Conservation (phyloP, 2,113 vertebrate species). For the Hemichromis elongatus region DNA sequence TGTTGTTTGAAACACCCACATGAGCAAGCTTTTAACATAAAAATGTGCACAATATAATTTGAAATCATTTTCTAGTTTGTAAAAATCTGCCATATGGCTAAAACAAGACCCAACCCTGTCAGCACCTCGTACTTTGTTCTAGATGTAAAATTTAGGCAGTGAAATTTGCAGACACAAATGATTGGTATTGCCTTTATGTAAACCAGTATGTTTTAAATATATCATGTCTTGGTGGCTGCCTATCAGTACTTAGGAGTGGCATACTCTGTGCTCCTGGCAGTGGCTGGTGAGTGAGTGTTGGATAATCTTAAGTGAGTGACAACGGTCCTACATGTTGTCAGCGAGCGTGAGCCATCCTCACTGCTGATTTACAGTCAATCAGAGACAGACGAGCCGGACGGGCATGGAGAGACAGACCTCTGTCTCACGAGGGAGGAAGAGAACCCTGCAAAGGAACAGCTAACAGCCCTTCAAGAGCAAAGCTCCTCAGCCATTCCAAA, state of each 20-base stretch:
- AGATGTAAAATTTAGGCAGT: not conserved
- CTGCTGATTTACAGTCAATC: conserved; percentile 41
- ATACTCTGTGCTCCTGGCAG: not conserved
- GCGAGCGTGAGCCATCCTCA: conserved; percentile 12
- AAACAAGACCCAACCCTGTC: not conserved
- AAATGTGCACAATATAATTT: not conserved
- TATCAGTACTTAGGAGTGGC: not conserved
- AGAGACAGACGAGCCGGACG: not conserved
- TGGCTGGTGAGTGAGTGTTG: not conserved
- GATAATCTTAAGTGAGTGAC: conserved; percentile 51
- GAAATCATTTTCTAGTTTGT: not conserved
- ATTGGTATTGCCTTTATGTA: not conserved
- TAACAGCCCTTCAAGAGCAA: not conserved
- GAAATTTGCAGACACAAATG: not conserved
- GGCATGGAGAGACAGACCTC: not conserved
- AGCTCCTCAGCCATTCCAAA: not conserved
- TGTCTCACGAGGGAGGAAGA: not conserved
- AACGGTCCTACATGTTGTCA: conserved; percentile 41
- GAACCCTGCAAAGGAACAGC: not conserved
- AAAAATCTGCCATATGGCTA: not conserved
- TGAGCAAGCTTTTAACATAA: not conserved
- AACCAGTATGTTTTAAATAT: not conserved
- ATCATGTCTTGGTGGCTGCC: not conserved
- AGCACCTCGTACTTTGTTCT: not conserved
- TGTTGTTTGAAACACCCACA: too few species aligned